These are phyloP conservation scores for Lagopus muta DNA, from an alignment of 2,113 vertebrate genomes.

Conservation along the genomic window DNA sequence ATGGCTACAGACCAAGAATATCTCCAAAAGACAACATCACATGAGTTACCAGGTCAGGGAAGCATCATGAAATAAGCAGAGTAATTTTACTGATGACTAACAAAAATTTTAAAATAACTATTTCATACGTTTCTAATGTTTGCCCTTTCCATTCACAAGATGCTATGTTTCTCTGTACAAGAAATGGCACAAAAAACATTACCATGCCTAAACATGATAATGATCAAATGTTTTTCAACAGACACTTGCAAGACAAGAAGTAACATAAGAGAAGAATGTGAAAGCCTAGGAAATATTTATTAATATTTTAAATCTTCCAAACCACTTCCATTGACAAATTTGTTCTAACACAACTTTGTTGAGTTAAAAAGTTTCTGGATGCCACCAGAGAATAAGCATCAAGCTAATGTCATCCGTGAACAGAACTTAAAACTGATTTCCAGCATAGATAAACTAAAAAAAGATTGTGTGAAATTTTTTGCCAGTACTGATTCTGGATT, in stretches of 20 bases:
- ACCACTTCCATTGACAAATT: neutral
- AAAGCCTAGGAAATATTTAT: neutral
- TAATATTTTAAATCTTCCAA: neutral
- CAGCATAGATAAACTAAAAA: neutral
- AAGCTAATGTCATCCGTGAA: neutral
- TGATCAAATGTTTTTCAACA: neutral
- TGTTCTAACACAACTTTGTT: neutral
- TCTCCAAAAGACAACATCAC: neutral
- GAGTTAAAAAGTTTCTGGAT: neutral
- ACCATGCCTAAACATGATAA: accelerated
- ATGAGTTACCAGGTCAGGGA: neutral
- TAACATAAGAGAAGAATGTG: neutral
- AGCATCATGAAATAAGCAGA: neutral
- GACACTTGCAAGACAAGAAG: neutral
- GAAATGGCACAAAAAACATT: neutral
- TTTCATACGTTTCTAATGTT: neutral
- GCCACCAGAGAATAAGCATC: neutral
- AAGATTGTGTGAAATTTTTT: neutral
- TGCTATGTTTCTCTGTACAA: neutral
- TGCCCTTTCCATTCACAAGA: neutral
- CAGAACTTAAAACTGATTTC: neutral
- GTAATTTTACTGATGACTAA: neutral
- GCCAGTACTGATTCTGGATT: neutral
- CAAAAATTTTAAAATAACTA: neutral
- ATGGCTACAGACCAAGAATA: neutral